Evolutionary conservation across 2,888 invertebrate species (phyloP).

Genomic region (Pristionchus japonicus): DNA sequence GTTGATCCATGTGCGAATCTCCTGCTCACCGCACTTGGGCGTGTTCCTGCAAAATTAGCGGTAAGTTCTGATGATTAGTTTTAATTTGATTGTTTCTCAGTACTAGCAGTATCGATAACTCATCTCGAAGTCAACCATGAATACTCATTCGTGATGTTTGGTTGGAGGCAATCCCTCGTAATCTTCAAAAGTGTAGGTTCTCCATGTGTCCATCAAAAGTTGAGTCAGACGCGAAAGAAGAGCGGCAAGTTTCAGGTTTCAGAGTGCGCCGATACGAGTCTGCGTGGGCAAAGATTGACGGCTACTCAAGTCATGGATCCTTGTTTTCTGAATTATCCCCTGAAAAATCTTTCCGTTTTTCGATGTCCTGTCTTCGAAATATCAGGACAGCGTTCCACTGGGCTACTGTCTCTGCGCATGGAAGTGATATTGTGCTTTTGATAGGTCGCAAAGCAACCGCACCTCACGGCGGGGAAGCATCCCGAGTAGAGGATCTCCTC

Average conservation of each 20-base stretch:
- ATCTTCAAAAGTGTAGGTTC: background rate
- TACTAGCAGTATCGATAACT: too few relatives aligned
- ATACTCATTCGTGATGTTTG: too few relatives aligned
- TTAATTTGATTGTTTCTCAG: too few relatives aligned
- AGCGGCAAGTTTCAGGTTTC: background rate
- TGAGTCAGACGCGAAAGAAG: background rate
- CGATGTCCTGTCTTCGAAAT: too few relatives aligned
- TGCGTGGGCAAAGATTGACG: background rate
- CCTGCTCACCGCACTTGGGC: constrained; percentile 57
- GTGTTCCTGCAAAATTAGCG: constrained; percentile 55
- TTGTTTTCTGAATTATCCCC: background rate
- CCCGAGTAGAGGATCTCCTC: constrained; percentile 64
- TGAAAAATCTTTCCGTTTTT: background rate
- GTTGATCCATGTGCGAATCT: constrained; percentile 59
- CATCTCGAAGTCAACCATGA: too few relatives aligned
- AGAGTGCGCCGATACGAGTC: background rate
- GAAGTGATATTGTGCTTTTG: background rate
- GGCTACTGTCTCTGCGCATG: too few relatives aligned
- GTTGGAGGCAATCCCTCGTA: background rate
- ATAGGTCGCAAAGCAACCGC: background rate
- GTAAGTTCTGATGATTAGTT: too few relatives aligned
- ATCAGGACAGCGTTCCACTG: too few relatives aligned
- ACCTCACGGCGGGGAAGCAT: constrained; percentile 61
- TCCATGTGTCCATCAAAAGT: background rate
- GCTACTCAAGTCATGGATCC: background rate